Base-by-base conservation (phyloP, 2,113 vertebrate genomes). In the Antigone vipio region DNA sequence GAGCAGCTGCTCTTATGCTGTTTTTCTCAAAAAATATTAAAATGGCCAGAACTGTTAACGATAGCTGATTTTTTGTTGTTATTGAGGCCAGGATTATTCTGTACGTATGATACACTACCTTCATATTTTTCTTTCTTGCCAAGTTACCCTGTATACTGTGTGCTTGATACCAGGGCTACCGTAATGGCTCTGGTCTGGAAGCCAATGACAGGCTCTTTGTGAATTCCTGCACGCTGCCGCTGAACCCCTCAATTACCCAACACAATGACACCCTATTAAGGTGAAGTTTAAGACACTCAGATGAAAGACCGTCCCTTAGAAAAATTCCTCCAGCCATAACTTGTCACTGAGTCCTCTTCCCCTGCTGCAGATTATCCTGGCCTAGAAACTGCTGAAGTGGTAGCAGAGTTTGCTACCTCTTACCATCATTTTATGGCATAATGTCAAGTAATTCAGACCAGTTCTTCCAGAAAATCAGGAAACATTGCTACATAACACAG, bases 401-500 rank as follows among this genome's bases (percentile, higher is more conserved):
- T 45, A 50, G 53, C 47, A 80, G 68, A 73, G 23, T 71, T 95
- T 74, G 19, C 73, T 82, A 20, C 34, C 30, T 81, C 16, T 64
- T 60, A 17, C 15, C 19, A 26, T 64, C 17, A 29, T 52, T 56
- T 16, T 17, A 58, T 53, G 15, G 20, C 34, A 67, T 22, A n/a
- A 67, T 68, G 22, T 52, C 34, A 9, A 6, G 27, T 42, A 88
- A 91, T 79, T 87, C 83, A 78, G 66, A 87, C 5, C 17, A 53
- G 17, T 40, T 74, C 52, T 84, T 71, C 24, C 24, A 75, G 72
- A 68, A 92, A 84, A 47, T 78, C 50, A 68, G 73, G 20, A 79
- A 73, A 59, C 71, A 19, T 20, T 85, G 26, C 30, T 83, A 9
- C 7, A 13, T 52, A 56, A 71, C 0, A 0, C 0, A 0, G 23